Conservation (phyloP, 2,113 vertebrate genomes). For the Pangasianodon hypophthalmus region DNA sequence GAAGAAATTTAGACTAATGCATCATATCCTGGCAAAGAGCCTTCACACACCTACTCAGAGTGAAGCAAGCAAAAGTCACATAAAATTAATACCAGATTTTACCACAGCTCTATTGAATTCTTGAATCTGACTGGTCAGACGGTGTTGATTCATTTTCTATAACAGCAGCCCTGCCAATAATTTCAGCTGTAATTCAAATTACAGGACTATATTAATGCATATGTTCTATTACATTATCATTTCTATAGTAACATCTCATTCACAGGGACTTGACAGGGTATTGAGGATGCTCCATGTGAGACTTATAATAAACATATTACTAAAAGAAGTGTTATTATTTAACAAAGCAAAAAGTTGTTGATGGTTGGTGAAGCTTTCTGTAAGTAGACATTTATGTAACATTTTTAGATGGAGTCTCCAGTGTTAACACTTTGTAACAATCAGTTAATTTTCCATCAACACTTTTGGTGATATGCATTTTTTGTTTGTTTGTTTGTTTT, state of each 20-base stretch:
- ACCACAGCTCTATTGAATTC: neutral
- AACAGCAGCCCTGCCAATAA: neutral
- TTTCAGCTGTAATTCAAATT: neutral
- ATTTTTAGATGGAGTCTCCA: too few relatives aligned
- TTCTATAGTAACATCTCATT: neutral
- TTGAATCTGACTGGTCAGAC: neutral
- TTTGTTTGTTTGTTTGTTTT: neutral
- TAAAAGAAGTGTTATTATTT: too few relatives aligned
- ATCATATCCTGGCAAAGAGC: neutral
- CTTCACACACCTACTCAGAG: neutral
- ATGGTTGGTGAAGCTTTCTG: too few relatives aligned
- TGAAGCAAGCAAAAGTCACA: neutral
- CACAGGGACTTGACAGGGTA: neutral
- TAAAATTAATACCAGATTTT: neutral
- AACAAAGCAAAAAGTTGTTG: too few relatives aligned
- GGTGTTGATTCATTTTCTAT: neutral
- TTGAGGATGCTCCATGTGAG: neutral
- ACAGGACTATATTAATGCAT: neutral
- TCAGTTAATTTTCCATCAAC: too few relatives aligned
- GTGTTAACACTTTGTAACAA: too few relatives aligned
- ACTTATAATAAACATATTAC: neutral
- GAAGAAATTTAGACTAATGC: neutral
- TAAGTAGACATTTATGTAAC: too few relatives aligned
- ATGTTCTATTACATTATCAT: neutral
- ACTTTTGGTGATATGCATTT: too few relatives aligned